phyloP scores from a whole-genome alignment of 2,797 vertebrate species.

The Pipistrellus kuhlii region DNA sequence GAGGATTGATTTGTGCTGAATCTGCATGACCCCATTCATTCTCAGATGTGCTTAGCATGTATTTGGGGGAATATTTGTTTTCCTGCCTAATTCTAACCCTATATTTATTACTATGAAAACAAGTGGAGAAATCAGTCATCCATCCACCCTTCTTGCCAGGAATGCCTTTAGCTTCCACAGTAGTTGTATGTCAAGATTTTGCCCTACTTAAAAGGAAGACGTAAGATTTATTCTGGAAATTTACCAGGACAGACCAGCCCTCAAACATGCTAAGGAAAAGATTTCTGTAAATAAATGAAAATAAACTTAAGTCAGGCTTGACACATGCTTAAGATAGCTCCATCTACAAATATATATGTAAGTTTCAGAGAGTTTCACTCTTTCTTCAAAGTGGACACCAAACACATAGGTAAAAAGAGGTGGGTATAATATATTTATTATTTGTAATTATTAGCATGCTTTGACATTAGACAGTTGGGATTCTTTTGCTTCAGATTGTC shows the following conservation, averaged over 20 bases:
- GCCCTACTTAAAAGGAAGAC: slow-evolving; percentile 79
- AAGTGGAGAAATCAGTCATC: slow-evolving; percentile 75
- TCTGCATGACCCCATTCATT: slow-evolving; percentile 65
- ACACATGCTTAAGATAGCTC: slow-evolving; percentile 70
- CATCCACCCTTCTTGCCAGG: slow-evolving; percentile 64
- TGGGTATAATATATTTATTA: not conserved
- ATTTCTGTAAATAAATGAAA: slow-evolving; percentile 83
- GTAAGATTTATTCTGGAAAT: slow-evolving; percentile 83
- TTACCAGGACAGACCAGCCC: slow-evolving; percentile 75
- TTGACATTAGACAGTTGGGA: not conserved
- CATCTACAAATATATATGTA: slow-evolving; percentile 49
- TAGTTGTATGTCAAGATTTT: slow-evolving; percentile 76
- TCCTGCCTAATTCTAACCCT: slow-evolving; percentile 66
- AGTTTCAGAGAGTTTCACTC: not conserved
- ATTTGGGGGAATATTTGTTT: slow-evolving; percentile 61
- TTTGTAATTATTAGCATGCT: not conserved
- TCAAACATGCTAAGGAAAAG: slow-evolving; percentile 81
- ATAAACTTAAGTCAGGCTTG: slow-evolving; percentile 81
- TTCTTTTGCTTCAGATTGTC: not conserved
- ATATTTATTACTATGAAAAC: slow-evolving; percentile 80
- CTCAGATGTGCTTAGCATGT: slow-evolving; percentile 78
- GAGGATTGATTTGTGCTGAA: slow-evolving; percentile 27
- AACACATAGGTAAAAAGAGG: not conserved
- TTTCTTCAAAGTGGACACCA: slow-evolving; percentile 58
- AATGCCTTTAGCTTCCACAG: slow-evolving; percentile 76